Evolutionary conservation across 2,113 vertebrate species (phyloP), one percentile per base, ranked within the genome.

Genomic region (Brienomyrus brachyistius): DNA sequence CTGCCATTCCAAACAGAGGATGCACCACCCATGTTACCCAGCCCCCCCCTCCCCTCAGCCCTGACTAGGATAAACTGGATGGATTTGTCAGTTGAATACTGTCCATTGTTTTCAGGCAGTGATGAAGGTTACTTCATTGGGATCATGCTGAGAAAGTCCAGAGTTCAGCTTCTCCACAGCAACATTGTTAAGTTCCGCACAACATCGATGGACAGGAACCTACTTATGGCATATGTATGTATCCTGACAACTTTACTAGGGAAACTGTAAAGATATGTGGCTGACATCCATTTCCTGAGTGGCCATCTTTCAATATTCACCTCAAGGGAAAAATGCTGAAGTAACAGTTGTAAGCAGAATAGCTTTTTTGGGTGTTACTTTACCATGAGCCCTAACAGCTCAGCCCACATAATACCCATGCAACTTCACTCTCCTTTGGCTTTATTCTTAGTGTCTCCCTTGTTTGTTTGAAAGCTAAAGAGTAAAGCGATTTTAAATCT

Each of bases 151-250:
- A 96, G 96, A 94, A 98, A 96, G 89, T 94, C 95, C 0, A 96
- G 96, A 95, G 96, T 96, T 31, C 96, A 95, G 90, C 89, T 98
- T 23, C 91, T 96, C 89, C 95, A 95, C 88, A 94, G 96, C 66
- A 95, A 95, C 90, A 94, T 97, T 91, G 91, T 95, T 90, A 95
- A 95, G 90, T 98, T 96, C 89, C 97, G 97, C 92, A 94, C 94
- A 62, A 96, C 97, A 5, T 77, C 93, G 82, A 97, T 97, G 96
- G 94, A 91, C 93, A 97, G 97, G 91, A 97, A 98, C 91, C 95
- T 97, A 90, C 94, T 97, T 56, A 91, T 96, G 92, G 95, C 95
- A 45, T 90, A 96, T 88, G 97, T 97, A 92, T 95, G 96, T 48
- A 80, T 19, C 13, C 70, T 43, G 74, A 40, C 35, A 43, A 8